Percentiles rank a stretch among this genome's conserved stretches.
Evolutionary conservation across 2,113 vertebrate genomes (phyloP).

Genomic region (Nyctibius bracteatus): DNA sequence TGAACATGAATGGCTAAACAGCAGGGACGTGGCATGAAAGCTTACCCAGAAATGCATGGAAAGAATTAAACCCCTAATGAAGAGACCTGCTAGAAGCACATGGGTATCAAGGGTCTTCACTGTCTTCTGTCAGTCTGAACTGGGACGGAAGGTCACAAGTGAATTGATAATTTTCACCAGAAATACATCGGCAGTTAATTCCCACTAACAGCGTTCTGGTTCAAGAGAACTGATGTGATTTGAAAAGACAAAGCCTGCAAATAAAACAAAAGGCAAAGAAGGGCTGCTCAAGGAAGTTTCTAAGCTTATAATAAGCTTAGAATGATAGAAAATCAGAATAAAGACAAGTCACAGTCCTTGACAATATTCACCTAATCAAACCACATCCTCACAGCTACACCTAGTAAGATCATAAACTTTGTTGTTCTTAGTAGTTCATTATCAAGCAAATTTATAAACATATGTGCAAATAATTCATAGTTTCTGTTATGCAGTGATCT

Average conservation of each 20-base stretch:
- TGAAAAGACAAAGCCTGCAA: not conserved
- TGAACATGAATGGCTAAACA: not conserved
- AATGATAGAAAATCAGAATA: not conserved
- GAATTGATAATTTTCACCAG: not conserved
- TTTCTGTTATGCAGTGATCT: not conserved
- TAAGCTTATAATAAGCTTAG: not conserved
- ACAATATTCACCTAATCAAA: not conserved
- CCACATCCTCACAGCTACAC: not conserved
- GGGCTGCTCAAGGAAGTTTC: not conserved
- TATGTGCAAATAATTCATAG: not conserved
- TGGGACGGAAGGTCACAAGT: not conserved
- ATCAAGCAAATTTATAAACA: not conserved
- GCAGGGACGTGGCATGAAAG: slow-evolving; percentile 13
- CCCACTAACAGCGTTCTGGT: not conserved
- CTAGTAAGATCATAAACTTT: not conserved
- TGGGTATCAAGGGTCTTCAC: not conserved
- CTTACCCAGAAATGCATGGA: not conserved
- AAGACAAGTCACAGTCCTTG: not conserved
- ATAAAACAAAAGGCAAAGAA: not conserved
- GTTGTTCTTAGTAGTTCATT: not conserved
- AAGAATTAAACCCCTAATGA: not conserved
- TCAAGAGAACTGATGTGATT: not conserved
- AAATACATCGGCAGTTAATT: not conserved
- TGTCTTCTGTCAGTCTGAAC: not conserved
- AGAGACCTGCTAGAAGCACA: not conserved